phyloP scores from a whole-genome alignment of 2,113 vertebrate species.

The Rhabdornis inornatus region DNA sequence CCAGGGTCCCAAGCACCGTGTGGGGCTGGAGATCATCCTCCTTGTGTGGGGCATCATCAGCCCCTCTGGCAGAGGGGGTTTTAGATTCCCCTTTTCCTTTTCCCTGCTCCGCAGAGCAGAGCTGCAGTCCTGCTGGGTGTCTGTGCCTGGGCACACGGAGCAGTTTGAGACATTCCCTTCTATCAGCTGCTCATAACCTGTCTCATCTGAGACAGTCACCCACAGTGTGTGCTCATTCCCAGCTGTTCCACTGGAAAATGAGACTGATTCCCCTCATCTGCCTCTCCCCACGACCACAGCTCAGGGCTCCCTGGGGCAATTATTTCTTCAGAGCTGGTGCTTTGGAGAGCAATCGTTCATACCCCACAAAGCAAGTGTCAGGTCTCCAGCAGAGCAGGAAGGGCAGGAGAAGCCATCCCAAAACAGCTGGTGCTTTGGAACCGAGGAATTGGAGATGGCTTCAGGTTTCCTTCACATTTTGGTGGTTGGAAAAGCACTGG shows the following conservation, averaged over 20 bases:
- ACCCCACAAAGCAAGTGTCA: neutral
- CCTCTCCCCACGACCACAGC: neutral
- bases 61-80: neutral
- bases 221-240: neutral
- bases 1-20: accelerated
- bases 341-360: neutral
- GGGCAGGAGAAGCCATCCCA: neutral
- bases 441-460: neutral
- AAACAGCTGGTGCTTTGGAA: neutral
- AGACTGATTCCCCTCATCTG: neutral
- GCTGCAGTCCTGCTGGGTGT: neutral
- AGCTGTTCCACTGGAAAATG: conserved; percentile 11
- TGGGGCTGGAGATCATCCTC: neutral
- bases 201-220: neutral
- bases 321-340: neutral
- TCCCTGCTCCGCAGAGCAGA: neutral
- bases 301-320: neutral
- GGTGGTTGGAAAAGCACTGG: neutral
- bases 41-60: accelerated
- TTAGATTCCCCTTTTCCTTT: neutral
- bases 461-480: neutral
- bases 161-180: neutral
- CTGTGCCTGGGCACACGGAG: accelerated
- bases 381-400: neutral
- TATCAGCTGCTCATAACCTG: neutral